Evolutionary conservation across 2,797 vertebrate species (phyloP).

Genomic region (Melanotaenia parkinsoni): DNA sequence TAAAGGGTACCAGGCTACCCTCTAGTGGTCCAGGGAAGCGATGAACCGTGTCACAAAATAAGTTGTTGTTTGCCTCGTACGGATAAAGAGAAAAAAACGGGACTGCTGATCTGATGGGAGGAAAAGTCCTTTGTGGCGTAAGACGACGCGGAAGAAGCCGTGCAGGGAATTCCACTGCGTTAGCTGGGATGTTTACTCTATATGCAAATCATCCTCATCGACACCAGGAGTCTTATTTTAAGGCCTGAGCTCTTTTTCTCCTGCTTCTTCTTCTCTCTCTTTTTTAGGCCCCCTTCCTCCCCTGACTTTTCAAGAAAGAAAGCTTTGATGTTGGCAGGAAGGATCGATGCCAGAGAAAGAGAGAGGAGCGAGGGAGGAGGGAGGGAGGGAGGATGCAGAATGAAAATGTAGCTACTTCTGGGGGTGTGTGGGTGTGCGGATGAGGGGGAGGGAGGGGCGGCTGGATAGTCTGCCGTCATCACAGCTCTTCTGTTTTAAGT

Average conservation of each 20-base stretch:
- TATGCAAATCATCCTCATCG: constrained; percentile 65
- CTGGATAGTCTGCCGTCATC: constrained; percentile 59
- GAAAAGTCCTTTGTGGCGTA: constrained; percentile 50
- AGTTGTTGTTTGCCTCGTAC: constrained; percentile 59
- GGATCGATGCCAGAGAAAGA: constrained; percentile 66
- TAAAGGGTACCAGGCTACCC: constrained; percentile 74
- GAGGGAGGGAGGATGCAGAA: constrained; percentile 46
- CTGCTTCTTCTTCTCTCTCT: neutral
- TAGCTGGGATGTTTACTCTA: constrained; percentile 59
- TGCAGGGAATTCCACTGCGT: constrained; percentile 60
- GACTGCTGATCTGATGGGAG: constrained; percentile 40
- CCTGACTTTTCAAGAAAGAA: constrained; percentile 76
- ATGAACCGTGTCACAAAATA: constrained; percentile 62
- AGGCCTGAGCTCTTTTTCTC: constrained; percentile 26
- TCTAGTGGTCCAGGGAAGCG: constrained; percentile 74
- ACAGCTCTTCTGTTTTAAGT: constrained; percentile 49
- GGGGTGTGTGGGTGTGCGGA: constrained; percentile 51
- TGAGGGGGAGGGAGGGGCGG: constrained; percentile 20
- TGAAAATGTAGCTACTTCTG: constrained; percentile 66
- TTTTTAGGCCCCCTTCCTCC: constrained; percentile 2
- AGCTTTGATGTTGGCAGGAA: constrained; percentile 76
- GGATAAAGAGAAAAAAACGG: constrained; percentile 44
- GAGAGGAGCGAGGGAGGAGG: constrained; percentile 12
- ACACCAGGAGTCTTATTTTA: constrained; percentile 62
- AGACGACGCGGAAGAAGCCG: constrained; percentile 31